Conservation (phyloP, 2,797 vertebrate species). For the Manis javanica region DNA sequence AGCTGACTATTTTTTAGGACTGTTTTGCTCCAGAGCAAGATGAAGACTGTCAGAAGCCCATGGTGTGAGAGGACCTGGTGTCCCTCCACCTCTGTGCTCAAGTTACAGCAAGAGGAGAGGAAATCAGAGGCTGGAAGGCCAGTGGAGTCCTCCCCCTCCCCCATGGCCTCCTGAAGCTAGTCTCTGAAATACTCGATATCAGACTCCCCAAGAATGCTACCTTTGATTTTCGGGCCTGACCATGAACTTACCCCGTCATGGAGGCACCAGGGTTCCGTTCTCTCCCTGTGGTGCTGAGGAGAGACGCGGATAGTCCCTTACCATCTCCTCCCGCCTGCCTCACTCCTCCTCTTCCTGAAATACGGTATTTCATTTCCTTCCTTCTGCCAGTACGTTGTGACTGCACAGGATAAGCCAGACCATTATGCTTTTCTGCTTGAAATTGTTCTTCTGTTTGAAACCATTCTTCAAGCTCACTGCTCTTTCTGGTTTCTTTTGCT, state of each 20-base stretch:
- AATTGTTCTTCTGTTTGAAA: background rate
- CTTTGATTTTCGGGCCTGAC: background rate
- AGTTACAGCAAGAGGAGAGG: background rate
- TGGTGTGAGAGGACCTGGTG: background rate
- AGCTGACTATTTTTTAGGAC: background rate
- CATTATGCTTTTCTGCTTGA: background rate
- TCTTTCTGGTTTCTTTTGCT: background rate
- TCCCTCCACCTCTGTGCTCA: background rate
- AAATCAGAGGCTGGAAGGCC: background rate
- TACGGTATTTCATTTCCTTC: background rate
- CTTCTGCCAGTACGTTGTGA: background rate
- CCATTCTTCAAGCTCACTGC: background rate
- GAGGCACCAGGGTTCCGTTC: background rate
- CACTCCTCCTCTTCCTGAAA: background rate
- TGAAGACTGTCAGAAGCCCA: background rate
- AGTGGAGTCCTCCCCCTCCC: background rate
- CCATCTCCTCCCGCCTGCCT: background rate
- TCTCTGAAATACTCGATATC: background rate
- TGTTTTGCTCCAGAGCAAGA: background rate
- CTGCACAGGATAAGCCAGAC: background rate
- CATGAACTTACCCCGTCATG: background rate
- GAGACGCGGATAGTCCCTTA: background rate
- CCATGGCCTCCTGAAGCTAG: rapidly evolving
- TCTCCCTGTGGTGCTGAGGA: background rate
- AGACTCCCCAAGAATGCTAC: background rate